Evolutionary conservation across 1,140 invertebrate genomes (phyloP), one percentile per base, ranked within the genome.

Genomic region (Cotesia glomerata): DNA sequence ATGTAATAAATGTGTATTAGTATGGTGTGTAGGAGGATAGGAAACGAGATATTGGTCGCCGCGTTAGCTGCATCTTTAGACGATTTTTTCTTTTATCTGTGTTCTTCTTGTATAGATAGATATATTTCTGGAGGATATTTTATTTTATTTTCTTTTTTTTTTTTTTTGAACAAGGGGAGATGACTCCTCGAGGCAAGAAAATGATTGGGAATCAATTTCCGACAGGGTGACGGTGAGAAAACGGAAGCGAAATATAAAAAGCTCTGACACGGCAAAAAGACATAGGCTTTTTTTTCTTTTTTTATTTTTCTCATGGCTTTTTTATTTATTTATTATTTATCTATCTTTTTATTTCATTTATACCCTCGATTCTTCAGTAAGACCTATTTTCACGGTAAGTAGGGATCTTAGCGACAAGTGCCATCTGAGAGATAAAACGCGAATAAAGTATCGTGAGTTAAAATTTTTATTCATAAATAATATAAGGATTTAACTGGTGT

Each of bases 161-260:
- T 9, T 45, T 45, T 45, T 45, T 45, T 45, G 1, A 45, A 9
- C 39, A 9, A 11, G 39, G 39, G 39, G 39, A 45, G 39, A 45
- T 45, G 39, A 45, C 35, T 65, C 11, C 18, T 26, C 11, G n/a
- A 67, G 26, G 49, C 13, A 14, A 45, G 65, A 66, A 69, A 69
- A 69, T 69, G 63, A 69, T 63, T 51, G 72, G 67, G 72, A 73
- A 73, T 68, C 72, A 68, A 73, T 73, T 73, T 73, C 58, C 26
- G 67, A 68, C 11, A 11, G 11, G 5, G 61, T 54, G 59, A 69
- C 36, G 52, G 26, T 51, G 58, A 71, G 56, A 62, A n/a, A 54
- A 61, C 35, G 51, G 62, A 61, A 66, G 71, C 5, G 11, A 59
- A 58, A 73, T 45, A 62, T 13, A 56, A 64, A 49, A 72, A 72